Conservation (phyloP, 1,140 invertebrate species). For the Dinothrombium tinctorium region DNA sequence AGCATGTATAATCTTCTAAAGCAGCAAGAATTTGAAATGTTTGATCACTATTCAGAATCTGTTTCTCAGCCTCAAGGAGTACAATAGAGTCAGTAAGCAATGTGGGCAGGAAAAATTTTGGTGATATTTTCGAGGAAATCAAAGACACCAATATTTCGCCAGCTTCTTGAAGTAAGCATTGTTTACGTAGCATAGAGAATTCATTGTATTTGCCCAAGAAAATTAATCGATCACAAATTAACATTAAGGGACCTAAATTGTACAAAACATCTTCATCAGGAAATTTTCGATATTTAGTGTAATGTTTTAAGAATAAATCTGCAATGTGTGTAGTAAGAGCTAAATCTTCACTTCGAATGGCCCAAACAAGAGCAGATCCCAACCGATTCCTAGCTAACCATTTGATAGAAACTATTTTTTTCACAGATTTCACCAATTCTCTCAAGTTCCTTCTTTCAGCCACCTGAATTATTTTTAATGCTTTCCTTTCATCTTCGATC, state of each 20-base stretch:
- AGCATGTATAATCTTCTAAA: slow-evolving; percentile 29
- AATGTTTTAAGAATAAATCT: slow-evolving; percentile 34
- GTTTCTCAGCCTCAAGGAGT: slow-evolving; percentile 44
- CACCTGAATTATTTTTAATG: slow-evolving; percentile 49
- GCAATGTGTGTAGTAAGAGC: slow-evolving; percentile 9
- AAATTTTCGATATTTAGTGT: slow-evolving; percentile 33
- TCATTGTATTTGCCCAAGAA: slow-evolving; percentile 68
- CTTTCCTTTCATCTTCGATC: slow-evolving; percentile 41
- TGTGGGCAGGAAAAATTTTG: slow-evolving; percentile 63
- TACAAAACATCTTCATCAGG: slow-evolving; percentile 44
- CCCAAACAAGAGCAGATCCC: slow-evolving; percentile 58
- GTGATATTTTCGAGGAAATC: slow-evolving; percentile 54
- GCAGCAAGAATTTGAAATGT: slow-evolving; percentile 52
- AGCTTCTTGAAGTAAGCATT: slow-evolving; percentile 43
- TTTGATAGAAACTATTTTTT: slow-evolving; percentile 3
- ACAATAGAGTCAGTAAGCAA: slow-evolving; percentile 56
- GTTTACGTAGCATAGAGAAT: slow-evolving; percentile 51
- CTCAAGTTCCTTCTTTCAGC: slow-evolving; percentile 43
- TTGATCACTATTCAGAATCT: slow-evolving; percentile 46
- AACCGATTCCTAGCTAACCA: slow-evolving; percentile 26
- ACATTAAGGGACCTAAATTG: slow-evolving; percentile 45
- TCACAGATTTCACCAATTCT: slow-evolving; percentile 3
- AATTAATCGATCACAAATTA: slow-evolving; percentile 45
- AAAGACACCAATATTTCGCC: slow-evolving; percentile 47
- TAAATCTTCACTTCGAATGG: slow-evolving; percentile 26